Evolutionary conservation across 2,888 invertebrate species (phyloP).

Genomic region (Ectropis crepuscularia): DNA sequence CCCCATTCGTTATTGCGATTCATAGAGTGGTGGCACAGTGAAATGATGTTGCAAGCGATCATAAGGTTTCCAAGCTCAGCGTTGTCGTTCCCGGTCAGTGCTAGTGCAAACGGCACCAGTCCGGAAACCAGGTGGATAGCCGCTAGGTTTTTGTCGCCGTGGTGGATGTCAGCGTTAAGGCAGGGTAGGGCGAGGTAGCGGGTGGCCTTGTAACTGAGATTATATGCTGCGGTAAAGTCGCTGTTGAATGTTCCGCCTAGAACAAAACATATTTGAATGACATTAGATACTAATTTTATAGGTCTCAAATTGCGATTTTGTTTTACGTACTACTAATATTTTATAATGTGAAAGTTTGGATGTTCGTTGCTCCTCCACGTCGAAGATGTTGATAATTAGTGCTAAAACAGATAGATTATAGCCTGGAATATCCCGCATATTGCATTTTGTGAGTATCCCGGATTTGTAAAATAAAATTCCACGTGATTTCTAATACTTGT

Average conservation of each 20-base stretch:
- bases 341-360: too few relatives aligned
- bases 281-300: too few relatives aligned
- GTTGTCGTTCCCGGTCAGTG: constrained; percentile 62
- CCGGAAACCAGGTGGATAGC: constrained; percentile 66
- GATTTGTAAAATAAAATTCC: too few relatives aligned
- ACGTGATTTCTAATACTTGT: too few relatives aligned
- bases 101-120: constrained; percentile 64
- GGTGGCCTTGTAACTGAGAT: constrained; percentile 60
- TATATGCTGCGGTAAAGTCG: constrained; percentile 60
- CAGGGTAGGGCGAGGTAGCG: constrained; percentile 69
- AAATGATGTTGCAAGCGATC: constrained; percentile 65
- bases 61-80: constrained; percentile 58
- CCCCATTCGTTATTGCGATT: constrained; percentile 61
- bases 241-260: constrained; percentile 60
- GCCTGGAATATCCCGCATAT: too few relatives aligned
- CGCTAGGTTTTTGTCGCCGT: constrained; percentile 51
- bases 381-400: too few relatives aligned
- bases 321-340: too few relatives aligned
- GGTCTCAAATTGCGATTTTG: too few relatives aligned
- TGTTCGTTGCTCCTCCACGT: too few relatives aligned
- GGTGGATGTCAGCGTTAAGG: constrained; percentile 68
- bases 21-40: constrained; percentile 59
- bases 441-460: too few relatives aligned
- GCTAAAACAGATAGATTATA: too few relatives aligned
- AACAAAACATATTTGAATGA: constrained; percentile 30